These are phyloP conservation scores for Eumaeus atala DNA, from an alignment of 1,140 invertebrate genomes.

Conservation along the genomic window DNA sequence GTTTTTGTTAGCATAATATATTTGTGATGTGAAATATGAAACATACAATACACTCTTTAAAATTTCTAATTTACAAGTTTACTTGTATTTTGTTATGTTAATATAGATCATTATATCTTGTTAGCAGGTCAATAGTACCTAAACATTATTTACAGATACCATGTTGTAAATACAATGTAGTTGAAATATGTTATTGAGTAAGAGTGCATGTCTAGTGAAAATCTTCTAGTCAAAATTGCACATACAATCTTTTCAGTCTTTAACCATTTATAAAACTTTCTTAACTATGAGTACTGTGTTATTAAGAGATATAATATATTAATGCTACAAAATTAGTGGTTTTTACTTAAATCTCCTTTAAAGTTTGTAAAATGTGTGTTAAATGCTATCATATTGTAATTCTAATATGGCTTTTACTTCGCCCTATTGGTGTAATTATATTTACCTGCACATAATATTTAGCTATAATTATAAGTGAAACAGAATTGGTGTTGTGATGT, in stretches of 20 bases:
- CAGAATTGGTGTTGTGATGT: constrained; percentile 36
- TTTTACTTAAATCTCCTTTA: constrained; percentile 2
- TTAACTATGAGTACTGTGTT: too few species aligned
- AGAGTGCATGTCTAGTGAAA: constrained; percentile 5
- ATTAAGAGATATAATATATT: too few species aligned
- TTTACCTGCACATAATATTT: not conserved
- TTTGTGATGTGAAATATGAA: not conserved
- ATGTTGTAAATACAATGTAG: constrained; percentile 8
- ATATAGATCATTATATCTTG: constrained; percentile 5
- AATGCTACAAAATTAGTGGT: not conserved
- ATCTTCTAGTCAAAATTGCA: constrained; percentile 7
- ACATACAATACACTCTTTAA: constrained; percentile 1
- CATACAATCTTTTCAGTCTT: not conserved
- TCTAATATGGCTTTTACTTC: not conserved
- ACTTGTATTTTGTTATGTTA: not conserved
- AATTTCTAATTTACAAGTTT: not conserved
- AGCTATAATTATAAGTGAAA: constrained; percentile 14
- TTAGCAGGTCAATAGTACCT: not conserved
- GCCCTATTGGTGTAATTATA: not conserved
- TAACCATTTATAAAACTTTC: not conserved
- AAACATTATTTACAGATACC: not conserved
- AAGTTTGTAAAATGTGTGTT: constrained; percentile 8
- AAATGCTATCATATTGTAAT: not conserved
- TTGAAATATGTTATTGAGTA: not conserved
- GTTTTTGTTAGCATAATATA: not conserved